Conservation (phyloP, 2,113 vertebrate genomes). For the Misgurnus mizolepis region DNA sequence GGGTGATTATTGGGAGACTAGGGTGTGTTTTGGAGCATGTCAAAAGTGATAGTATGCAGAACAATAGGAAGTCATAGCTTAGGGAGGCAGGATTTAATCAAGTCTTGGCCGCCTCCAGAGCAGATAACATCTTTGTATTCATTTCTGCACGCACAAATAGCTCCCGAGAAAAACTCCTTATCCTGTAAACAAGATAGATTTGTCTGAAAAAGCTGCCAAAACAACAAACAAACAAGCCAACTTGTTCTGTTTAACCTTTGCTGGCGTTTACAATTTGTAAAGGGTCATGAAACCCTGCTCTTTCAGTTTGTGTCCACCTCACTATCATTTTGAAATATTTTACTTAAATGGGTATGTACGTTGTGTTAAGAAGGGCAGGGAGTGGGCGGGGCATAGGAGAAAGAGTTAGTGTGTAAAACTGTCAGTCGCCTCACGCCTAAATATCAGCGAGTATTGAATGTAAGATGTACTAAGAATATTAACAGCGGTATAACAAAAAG, state of each 20-base stretch:
- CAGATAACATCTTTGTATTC: conserved; percentile 19
- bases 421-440: too few relatives aligned
- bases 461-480: too few relatives aligned
- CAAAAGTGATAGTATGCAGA: neutral
- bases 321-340: too few relatives aligned
- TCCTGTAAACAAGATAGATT: neutral
- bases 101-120: neutral
- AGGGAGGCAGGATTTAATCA: conserved; percentile 4
- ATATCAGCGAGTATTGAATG: too few relatives aligned
- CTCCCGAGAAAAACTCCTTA: conserved; percentile 9
- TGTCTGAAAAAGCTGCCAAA: neutral
- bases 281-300: too few relatives aligned
- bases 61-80: conserved; percentile 27
- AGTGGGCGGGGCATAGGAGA: too few relatives aligned
- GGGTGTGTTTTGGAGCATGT: neutral
- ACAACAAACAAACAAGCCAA: neutral
- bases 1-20: neutral
- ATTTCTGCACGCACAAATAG: conserved; percentile 7
- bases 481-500: too few relatives aligned
- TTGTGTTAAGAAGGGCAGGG: too few relatives aligned
- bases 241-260: neutral
- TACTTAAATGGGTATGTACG: too few relatives aligned
- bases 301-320: too few relatives aligned
- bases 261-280: too few relatives aligned
- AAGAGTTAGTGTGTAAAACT: too few relatives aligned